Base-by-base conservation (phyloP, 2,113 vertebrate genomes). In the Malurus cyaneus region DNA sequence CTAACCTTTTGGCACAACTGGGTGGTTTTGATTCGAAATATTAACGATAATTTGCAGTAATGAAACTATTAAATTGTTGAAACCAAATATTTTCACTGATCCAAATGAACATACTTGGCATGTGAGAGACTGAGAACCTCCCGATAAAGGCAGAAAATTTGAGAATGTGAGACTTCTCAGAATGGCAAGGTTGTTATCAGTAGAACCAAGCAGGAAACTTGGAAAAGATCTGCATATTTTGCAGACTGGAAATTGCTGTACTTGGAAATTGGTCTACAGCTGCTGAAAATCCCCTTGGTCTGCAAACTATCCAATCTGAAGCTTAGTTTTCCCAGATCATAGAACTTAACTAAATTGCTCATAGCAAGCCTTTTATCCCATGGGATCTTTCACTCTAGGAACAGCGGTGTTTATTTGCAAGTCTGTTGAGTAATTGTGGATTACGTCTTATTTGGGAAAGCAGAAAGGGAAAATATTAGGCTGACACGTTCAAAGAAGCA, bases 311-410 rank as follows among this genome's bases (percentile, higher is more conserved):
- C 36, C 82, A 80, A 78, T 84, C 77, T 8, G 5, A 86, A 86
- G 28, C 31, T 84, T 90, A 32, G 32, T 86, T 78, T 86, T 88
- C 72, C 36, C 36, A 72, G 44, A 34, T 86, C 65, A 71, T 1
- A 74, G 80, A 76, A 57, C 29, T 80, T 71, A 49, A 66, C 29
- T 66, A 86, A 83, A 86, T 34, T 81, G 42, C 31, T 89, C 49
- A 49, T 31, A 89, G 72, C 70, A 25, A 85, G 81, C 67, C 11
- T 90, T 79, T 92, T 42, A 41, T 84, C 91, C 91, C 69, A 15
- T 44, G 72, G 41, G 83, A 92, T 93, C 29, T 93, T 86, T 93
- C 91, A 78, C 76, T 96, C 94, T 91, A 96, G 91, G 92, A 96
- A 93, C 60, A 1, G 1, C 41, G 62, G 31, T 94, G 74, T 74